These are phyloP conservation scores for Macrosoma leucophasiata DNA, from an alignment of 2,888 invertebrate genomes.

Conservation along the genomic window DNA sequence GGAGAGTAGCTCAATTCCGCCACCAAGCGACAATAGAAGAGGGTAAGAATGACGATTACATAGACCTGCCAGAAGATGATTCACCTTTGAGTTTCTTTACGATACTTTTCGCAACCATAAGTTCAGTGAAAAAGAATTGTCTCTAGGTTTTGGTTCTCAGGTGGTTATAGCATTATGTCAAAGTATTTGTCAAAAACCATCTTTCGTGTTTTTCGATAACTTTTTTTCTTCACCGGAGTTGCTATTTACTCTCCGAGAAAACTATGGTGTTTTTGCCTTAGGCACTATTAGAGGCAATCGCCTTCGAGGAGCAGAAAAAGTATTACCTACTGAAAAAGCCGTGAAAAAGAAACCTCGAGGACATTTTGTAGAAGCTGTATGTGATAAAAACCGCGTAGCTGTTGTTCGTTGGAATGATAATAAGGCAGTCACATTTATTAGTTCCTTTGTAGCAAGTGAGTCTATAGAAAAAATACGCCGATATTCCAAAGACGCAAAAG, in stretches of 20 bases:
- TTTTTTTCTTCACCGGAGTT: slow-evolving; percentile 27
- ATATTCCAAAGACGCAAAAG: slow-evolving; percentile 26
- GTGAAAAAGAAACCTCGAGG: slow-evolving; percentile 27
- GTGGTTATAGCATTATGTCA: slow-evolving; percentile 29
- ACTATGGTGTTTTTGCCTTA: slow-evolving; percentile 27
- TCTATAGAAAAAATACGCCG: slow-evolving; percentile 25
- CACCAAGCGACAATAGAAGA: slow-evolving; percentile 19
- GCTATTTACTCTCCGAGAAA: slow-evolving; percentile 23
- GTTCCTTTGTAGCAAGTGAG: slow-evolving; percentile 26
- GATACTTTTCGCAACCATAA: slow-evolving; percentile 27
- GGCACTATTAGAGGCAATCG: slow-evolving; percentile 27
- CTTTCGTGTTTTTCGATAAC: slow-evolving; percentile 21
- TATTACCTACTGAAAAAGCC: slow-evolving; percentile 24
- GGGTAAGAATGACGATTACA: slow-evolving; percentile 15
- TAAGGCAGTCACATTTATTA: slow-evolving; percentile 28
- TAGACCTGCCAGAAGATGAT: slow-evolving; percentile 17
- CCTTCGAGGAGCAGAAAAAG: slow-evolving; percentile 2
- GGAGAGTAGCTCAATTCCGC: slow-evolving; percentile 13
- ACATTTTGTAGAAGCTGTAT: slow-evolving; percentile 17
- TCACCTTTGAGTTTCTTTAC: slow-evolving; percentile 14
- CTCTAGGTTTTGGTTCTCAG: slow-evolving; percentile 30
- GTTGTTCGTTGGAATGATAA: slow-evolving; percentile 28
- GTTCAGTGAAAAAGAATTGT: slow-evolving; percentile 28
- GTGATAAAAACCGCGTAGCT: slow-evolving; percentile 17
- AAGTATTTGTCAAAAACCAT: slow-evolving; percentile 18